Base-by-base conservation (phyloP, 2,888 invertebrate species). In the Melipona bicolor region DNA sequence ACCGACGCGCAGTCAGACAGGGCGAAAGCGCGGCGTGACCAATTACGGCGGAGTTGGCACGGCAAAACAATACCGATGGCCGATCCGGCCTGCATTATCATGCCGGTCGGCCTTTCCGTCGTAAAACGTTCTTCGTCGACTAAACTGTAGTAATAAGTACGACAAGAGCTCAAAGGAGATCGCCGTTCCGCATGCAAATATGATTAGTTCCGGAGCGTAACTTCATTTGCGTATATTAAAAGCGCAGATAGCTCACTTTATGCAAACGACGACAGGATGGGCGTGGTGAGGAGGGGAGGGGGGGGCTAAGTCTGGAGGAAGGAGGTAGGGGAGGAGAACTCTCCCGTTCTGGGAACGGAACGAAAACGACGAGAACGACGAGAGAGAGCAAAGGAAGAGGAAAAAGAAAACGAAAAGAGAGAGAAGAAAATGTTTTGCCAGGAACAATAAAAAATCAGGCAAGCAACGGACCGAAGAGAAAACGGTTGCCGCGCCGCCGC, bases 181-280 rank as follows among this genome's bases (percentile, higher is more conserved):
- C 91, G 92, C 91, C 91, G 91, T 89, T 94, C 87, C 91, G 90
- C 92, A 93, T 93, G 92, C 92, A 94, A 94, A 94, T 93, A 93
- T 90, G 91, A 93, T 94, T 93, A 94, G 94, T 94, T 93, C 91
- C 92, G 91, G 91, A 91, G 91, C 90, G 91, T 93, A 94, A 93
- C 92, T 93, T 94, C 92, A 94, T 94, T 94, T 93, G 92, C 92
- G 90, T 93, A 90, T 90, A 92, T 93, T 93, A 93, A 92, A 94
- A 93, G 90, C 90, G 89, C 83, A 91, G 91, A 91, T 91, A 92
- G 90, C 88, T 91, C 90, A 88, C 91, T 93, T 92, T 91, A 92
- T 93, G 92, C 89, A 91, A 92, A 91, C 91, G 87, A 88, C 83
- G 87, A 89, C 81, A 74, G 88, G 79, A 82, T 79, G 85, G 75